phyloP scores from a whole-genome alignment of 2,113 vertebrate species.

The Noctilio leporinus region DNA sequence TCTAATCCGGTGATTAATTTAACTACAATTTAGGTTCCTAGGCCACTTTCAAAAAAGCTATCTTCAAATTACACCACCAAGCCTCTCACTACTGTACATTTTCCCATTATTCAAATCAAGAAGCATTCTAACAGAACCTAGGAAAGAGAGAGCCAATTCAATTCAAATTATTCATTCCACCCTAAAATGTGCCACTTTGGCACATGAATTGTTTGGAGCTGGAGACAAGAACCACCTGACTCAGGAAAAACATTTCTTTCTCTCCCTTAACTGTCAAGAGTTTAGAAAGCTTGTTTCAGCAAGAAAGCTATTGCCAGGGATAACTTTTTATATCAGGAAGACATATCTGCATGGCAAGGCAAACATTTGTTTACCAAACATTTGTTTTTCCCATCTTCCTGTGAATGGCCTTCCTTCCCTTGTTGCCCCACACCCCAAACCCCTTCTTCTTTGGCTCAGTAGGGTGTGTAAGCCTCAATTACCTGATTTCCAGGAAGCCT shows the following conservation, averaged over 20 bases:
- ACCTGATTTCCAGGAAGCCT: not conserved
- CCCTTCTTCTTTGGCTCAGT: not conserved
- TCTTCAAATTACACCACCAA: not conserved
- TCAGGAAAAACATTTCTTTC: not conserved
- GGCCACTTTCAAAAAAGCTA: not conserved
- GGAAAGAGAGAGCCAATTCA: not conserved
- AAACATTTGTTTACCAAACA: not conserved
- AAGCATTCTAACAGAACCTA: not conserved
- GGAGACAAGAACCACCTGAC: not conserved
- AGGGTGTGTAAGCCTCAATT: not conserved
- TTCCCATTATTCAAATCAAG: not conserved
- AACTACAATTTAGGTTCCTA: not conserved
- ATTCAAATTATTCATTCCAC: not conserved
- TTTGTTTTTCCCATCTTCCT: not conserved
- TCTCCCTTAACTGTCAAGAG: not conserved
- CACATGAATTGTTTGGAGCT: not conserved
- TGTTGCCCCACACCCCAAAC: not conserved
- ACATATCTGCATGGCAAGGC: not conserved
- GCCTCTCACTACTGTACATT: not conserved
- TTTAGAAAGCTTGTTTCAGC: not conserved
- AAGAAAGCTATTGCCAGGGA: not conserved
- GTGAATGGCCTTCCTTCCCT: not conserved
- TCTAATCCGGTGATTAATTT: not conserved
- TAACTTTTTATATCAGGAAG: not conserved
- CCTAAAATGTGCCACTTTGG: not conserved